Evolutionary conservation across 2,113 vertebrate species (phyloP).

Genomic region (Rhegmatorhina hoffmannsi): DNA sequence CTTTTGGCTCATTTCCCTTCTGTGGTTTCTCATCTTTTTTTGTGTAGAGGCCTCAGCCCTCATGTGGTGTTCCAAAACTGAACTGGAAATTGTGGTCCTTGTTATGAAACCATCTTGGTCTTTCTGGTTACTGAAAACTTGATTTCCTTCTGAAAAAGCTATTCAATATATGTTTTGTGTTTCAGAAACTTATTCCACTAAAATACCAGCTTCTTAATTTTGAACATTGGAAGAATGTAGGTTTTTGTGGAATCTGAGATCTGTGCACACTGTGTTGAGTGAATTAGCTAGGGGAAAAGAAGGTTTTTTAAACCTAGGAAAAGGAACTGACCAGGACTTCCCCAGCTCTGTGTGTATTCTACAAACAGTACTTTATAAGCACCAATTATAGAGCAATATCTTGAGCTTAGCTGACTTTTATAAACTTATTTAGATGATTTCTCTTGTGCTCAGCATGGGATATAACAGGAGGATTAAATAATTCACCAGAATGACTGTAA

Average conservation of each 20-base stretch:
- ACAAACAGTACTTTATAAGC: background rate
- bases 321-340: background rate
- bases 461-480: background rate
- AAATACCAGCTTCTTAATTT: background rate
- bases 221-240: background rate
- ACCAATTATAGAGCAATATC: background rate
- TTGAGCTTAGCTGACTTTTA: background rate
- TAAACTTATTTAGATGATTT: background rate
- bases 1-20: background rate
- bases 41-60: background rate
- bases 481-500: background rate
- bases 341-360: background rate
- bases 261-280: background rate
- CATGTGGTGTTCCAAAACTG: background rate
- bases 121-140: background rate
- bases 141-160: background rate
- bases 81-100: background rate
- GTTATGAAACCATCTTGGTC: background rate
- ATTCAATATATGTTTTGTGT: background rate
- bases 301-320: background rate
- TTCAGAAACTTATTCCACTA: background rate
- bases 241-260: background rate
- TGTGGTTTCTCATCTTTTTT: background rate
- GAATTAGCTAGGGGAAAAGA: background rate
- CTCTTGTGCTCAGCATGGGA: background rate